Percentiles rank a stretch among this genome's conserved stretches.
phyloP scores from a whole-genome alignment of 2,797 vertebrate genomes.

The Hippopotamyrus pictus region DNA sequence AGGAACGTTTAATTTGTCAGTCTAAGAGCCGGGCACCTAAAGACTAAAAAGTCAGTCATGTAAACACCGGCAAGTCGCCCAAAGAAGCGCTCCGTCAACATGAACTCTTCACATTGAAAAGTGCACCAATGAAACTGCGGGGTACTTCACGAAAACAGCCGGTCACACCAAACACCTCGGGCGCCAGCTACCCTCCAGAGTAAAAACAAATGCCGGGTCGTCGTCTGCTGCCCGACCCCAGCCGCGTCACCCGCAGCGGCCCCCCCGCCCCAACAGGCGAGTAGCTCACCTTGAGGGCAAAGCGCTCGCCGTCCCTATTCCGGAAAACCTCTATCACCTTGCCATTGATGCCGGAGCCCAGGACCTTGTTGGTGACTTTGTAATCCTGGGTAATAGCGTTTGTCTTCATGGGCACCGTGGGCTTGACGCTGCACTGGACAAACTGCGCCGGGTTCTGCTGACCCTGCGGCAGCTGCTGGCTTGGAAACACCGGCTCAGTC shows the following conservation, averaged over 20 bases:
- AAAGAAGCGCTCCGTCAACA: not conserved
- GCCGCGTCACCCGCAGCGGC: not conserved
- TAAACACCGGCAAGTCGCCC: not conserved
- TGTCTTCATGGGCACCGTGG: slow-evolving; percentile 78
- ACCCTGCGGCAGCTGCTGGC: slow-evolving; percentile 52
- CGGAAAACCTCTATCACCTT: slow-evolving; percentile 88
- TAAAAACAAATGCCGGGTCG: not conserved
- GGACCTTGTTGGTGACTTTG: slow-evolving; percentile 88
- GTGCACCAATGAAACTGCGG: not conserved
- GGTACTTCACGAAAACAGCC: not conserved
- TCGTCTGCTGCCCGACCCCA: not conserved
- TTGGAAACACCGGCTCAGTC: slow-evolving; percentile 71
- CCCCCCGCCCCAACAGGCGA: not conserved
- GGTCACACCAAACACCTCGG: not conserved
- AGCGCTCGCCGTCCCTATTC: slow-evolving; percentile 82
- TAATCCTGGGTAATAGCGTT: slow-evolving; percentile 95
- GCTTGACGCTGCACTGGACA: slow-evolving; percentile 65
- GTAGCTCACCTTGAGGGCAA: slow-evolving; percentile 79
- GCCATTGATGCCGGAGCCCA: slow-evolving; percentile 92
- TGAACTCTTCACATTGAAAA: not conserved
- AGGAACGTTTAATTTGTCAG: not conserved
- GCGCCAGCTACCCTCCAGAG: not conserved
- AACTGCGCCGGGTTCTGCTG: slow-evolving; percentile 54
- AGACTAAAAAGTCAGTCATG: not conserved
- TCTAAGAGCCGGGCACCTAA: not conserved